A percentile compares a stretch with the other conserved stretches of the same genome.
Conservation (phyloP, 1,140 invertebrate genomes). For the Drosophila dunni region DNA sequence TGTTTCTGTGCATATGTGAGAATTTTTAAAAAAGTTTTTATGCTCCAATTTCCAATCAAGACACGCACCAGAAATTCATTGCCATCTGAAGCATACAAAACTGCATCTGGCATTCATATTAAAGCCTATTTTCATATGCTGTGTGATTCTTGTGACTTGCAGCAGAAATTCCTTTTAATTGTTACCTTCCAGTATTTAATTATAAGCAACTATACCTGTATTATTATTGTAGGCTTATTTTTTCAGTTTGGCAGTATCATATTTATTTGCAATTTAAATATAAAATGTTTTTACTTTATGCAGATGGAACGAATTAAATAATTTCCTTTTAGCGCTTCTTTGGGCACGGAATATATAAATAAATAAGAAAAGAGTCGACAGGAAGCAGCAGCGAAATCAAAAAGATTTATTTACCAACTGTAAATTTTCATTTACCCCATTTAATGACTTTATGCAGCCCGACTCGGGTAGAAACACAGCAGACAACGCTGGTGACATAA, state of each 20-base stretch:
- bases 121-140: conserved; percentile 20
- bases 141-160: not conserved
- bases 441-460: conserved; percentile 76
- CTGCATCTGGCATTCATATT: conserved; percentile 27
- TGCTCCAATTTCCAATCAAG: conserved; percentile 81
- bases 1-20: conserved; percentile 31
- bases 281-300: too few species aligned
- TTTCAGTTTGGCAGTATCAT: not conserved
- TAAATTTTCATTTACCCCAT: conserved; percentile 76
- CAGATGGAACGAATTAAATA: too few species aligned
- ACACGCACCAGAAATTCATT: conserved; percentile 80
- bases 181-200: conserved; percentile 17
- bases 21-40: conserved; percentile 75
- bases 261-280: not conserved
- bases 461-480: conserved; percentile 16
- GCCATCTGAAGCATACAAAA: conserved; percentile 73
- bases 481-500: conserved; percentile 53
- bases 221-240: not conserved
- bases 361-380: conserved; percentile 2
- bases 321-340: too few species aligned
- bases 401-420: conserved; percentile 81
- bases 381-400: conserved; percentile 56
- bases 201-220: not conserved
- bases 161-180: conserved; percentile 1
- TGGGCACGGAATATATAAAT: not conserved